These are phyloP conservation scores for Chrysolina americana DNA, from an alignment of 2,888 invertebrate species.

Conservation along the genomic window DNA sequence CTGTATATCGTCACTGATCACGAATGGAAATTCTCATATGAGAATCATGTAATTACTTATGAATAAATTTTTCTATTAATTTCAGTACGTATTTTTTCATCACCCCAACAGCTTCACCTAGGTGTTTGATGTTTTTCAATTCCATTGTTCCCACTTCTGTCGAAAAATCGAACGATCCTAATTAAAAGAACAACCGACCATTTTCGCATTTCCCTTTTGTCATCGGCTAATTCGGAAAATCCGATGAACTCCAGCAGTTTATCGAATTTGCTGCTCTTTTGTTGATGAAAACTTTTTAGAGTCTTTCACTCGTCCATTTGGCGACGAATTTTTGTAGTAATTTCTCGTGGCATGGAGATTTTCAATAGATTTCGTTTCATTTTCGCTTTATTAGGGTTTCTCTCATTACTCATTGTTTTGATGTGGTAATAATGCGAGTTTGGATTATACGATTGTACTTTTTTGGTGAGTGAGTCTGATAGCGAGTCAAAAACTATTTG, in stretches of 20 bases:
- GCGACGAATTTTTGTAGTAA: background rate
- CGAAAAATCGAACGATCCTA: background rate
- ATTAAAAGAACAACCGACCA: conserved; percentile 8
- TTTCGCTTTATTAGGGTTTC: background rate
- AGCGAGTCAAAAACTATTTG: no score
- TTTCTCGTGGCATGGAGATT: background rate
- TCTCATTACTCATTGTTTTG: background rate
- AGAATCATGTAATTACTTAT: no score
- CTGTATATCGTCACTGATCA: no score
- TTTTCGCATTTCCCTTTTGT: background rate
- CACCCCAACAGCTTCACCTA: no score
- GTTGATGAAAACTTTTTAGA: background rate
- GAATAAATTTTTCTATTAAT: no score
- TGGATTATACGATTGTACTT: no score
- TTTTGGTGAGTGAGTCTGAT: no score
- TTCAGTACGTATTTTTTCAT: no score
- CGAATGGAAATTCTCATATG: no score
- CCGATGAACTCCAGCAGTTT: conserved; percentile 7
- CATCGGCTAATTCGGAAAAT: conserved; percentile 1
- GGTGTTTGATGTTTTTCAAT: background rate
- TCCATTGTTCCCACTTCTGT: background rate
- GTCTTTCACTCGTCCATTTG: conserved; percentile 5
- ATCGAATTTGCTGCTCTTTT: conserved; percentile 3
- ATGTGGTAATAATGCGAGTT: background rate
- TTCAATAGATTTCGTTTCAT: background rate